Evolutionary conservation across 2,797 vertebrate species (phyloP), one percentile per base, ranked within the genome.

Genomic region (Pampus argenteus): DNA sequence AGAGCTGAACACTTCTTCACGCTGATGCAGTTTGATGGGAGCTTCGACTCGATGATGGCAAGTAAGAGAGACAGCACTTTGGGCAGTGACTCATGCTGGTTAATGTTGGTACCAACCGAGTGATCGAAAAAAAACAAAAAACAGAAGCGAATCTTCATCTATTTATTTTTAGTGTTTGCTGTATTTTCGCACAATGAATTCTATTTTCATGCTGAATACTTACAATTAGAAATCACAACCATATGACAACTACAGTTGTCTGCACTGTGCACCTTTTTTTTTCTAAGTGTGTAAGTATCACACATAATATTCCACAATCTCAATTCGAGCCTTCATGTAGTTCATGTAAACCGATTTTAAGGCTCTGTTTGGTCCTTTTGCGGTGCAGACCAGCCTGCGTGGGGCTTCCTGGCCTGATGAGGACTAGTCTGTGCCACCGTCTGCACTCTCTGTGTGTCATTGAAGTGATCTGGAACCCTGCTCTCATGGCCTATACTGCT

Each of bases 401-500:
- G 25, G 66, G 31, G 66, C 66, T 50, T 69, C 62, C 76, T 81
- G 74, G 56, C 55, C 48, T 48, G 47, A 72, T 13, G 4, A 66
- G 52, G 68, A 63, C 61, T 18, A 18, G 17, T 38, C 60, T 40
- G 1, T 4, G 17, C 15, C 2, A 2, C 59, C 6, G 45, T 66
- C 59, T 71, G 47, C 25, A 14, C 29, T 45, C 71, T n/a, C 70
- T 2, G 61, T 44, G 47, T 71, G 61, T 66, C 70, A 51, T 23
- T 36, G 71, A 74, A 57, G 78, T 80, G 85, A 81, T 84, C 70
- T 88, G 86, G 73, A 88, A 87, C 76, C 73, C 58, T 74, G 9
- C 73, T 68, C 71, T 76, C 69, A 29, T 74, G 74, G 84, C 75
- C 84, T 78, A 2, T 71, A 66, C 86, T 83, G 71, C 25, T 81